These are phyloP conservation scores for Dolichotis patagonum DNA, from an alignment of 2,113 vertebrate species.

Conservation along the genomic window DNA sequence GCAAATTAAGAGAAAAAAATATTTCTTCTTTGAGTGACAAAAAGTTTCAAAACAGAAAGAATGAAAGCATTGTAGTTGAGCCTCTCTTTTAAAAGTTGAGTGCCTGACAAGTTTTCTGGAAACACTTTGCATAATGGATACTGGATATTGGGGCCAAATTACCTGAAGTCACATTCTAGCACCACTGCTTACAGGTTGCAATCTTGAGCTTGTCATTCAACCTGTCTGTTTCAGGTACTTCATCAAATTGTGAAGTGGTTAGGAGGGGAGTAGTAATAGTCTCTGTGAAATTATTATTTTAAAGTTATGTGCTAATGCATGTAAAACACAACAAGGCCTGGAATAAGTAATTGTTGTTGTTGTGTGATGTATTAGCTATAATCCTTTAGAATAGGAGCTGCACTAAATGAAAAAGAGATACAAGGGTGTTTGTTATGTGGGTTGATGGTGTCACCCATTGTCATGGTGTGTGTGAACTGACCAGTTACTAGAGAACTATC, in stretches of 20 bases:
- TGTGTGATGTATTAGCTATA: not conserved
- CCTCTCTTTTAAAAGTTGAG: not conserved
- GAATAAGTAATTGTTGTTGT: not conserved
- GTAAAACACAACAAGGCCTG: not conserved
- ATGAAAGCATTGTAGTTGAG: not conserved
- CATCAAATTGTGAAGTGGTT: not conserved
- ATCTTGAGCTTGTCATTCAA: not conserved
- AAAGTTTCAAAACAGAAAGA: not conserved
- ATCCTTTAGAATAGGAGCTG: constrained; percentile 18
- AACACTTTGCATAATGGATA: not conserved
- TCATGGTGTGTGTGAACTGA: not conserved
- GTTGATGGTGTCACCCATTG: not conserved
- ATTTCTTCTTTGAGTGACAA: not conserved
- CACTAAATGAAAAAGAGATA: not conserved
- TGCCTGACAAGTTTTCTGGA: not conserved
- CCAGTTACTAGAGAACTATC: not conserved
- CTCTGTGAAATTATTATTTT: not conserved
- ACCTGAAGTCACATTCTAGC: not conserved
- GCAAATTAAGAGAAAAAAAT: not conserved
- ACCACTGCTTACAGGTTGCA: not conserved
- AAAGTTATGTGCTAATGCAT: not conserved
- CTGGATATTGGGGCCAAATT: not conserved
- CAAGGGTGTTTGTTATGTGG: not conserved
- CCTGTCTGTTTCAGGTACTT: not conserved
- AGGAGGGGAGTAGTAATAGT: not conserved